These are phyloP conservation scores for Drosophila eugracilis DNA, from an alignment of 1,140 invertebrate species.

Conservation along the genomic window DNA sequence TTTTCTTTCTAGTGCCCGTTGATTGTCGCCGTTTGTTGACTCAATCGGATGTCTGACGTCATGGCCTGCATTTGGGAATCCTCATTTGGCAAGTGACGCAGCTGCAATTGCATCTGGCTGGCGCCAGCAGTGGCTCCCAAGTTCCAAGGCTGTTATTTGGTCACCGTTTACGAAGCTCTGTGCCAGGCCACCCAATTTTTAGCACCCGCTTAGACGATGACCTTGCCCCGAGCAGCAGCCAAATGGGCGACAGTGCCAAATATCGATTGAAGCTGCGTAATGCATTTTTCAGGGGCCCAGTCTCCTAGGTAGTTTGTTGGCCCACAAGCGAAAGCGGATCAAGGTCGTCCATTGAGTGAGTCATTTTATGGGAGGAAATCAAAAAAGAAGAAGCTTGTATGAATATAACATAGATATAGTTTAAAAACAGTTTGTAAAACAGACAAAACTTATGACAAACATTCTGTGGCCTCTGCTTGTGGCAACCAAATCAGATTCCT, in stretches of 20 bases:
- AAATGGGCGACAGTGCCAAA: conserved; percentile 47
- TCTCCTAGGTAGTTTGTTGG: conserved; percentile 19
- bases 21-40: conserved; percentile 23
- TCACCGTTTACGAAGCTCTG: conserved; percentile 44
- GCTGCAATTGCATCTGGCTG: conserved; percentile 22
- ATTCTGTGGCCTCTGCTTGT: not conserved
- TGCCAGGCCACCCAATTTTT: conserved; percentile 7
- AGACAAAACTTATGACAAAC: too few relatives aligned
- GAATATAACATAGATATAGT: too few relatives aligned
- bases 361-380: not conserved
- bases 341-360: conserved; percentile 35
- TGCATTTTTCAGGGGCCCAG: conserved; percentile 41
- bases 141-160: conserved; percentile 60
- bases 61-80: conserved; percentile 42
- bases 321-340: conserved; percentile 24
- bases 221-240: conserved; percentile 50
- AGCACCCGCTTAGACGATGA: conserved; percentile 39
- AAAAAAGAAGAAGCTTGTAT: not conserved
- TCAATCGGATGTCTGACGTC: conserved; percentile 41
- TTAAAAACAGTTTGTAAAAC: too few relatives aligned
- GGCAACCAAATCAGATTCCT: conserved; percentile 2
- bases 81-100: conserved; percentile 48
- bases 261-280: conserved; percentile 68
- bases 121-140: conserved; percentile 39
- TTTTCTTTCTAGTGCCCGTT: conserved; percentile 13